Percentiles rank a stretch among this genome's conserved stretches.
Conservation (phyloP, 2,888 invertebrate genomes). For the Euclidia mi region DNA sequence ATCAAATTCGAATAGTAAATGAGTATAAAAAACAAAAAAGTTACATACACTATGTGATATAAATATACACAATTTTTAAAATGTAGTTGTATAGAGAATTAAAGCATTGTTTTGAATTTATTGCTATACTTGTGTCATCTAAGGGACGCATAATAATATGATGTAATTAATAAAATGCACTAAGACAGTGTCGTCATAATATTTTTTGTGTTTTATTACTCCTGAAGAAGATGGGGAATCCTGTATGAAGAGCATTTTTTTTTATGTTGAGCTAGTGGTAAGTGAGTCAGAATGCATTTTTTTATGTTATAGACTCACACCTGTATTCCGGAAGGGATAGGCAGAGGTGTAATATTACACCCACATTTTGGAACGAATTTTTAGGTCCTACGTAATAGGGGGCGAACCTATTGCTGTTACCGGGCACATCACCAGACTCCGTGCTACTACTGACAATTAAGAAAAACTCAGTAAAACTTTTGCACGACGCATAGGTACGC, state of each 20-base stretch:
- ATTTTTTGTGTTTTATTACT: constrained; percentile 72
- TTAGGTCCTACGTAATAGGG: no score
- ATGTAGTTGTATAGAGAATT: constrained; percentile 76
- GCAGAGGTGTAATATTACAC: no score
- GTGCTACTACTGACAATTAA: no score
- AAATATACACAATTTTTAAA: constrained; percentile 87
- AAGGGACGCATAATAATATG: constrained; percentile 64
- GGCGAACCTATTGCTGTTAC: no score
- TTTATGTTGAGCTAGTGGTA: no score
- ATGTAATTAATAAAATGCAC: constrained; percentile 84
- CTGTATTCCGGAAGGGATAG: no score
- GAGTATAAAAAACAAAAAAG: constrained; percentile 57
- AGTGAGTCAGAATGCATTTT: no score
- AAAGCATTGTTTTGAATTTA: constrained; percentile 77
- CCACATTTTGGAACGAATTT: no score
- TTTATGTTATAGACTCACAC: no score
- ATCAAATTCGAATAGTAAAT: constrained; percentile 50
- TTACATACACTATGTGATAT: constrained; percentile 84
- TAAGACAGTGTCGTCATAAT: constrained; percentile 81
- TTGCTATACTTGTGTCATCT: constrained; percentile 79
- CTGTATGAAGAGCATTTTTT: neutral
- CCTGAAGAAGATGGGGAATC: neutral
- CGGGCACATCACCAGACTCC: no score
- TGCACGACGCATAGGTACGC: no score
- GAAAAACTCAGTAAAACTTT: no score